Conservation (phyloP, 2,888 invertebrate species). For the Nymphalis c-album region DNA sequence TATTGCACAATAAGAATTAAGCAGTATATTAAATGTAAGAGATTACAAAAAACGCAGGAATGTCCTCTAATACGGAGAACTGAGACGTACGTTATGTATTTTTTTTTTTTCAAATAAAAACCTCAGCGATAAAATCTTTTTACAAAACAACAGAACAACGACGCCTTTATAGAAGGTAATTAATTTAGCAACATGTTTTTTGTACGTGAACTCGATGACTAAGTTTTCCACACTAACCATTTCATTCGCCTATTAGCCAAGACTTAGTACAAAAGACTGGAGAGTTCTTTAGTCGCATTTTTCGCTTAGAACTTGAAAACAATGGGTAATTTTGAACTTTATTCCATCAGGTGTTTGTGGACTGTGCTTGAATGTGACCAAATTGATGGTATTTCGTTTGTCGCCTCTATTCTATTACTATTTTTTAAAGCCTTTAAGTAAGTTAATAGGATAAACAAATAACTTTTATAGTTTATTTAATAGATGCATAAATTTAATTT, state of each 20-base stretch:
- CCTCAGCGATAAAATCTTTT: background rate
- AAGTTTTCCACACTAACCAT: constrained; percentile 32
- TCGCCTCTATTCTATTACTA: background rate
- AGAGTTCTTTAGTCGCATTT: constrained; percentile 44
- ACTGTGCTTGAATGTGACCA: constrained; percentile 23
- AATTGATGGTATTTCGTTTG: constrained; percentile 30
- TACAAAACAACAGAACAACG: background rate
- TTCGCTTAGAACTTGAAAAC: constrained; percentile 26
- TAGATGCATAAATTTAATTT: too few species aligned
- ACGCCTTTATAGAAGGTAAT: background rate
- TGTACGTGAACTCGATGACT: constrained; percentile 6
- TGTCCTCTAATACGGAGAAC: too few species aligned
- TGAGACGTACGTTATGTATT: too few species aligned
- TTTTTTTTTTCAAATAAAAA: background rate
- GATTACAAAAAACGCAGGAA: too few species aligned
- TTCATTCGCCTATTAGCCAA: constrained; percentile 42
- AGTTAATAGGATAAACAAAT: background rate
- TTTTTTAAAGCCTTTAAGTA: background rate
- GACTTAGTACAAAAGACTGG: constrained; percentile 64
- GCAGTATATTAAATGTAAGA: too few species aligned
- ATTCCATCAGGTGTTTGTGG: constrained; percentile 45
- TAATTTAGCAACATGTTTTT: constrained; percentile 19
- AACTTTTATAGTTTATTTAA: too few species aligned
- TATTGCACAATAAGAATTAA: too few species aligned
- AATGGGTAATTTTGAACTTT: constrained; percentile 40